phyloP scores from a whole-genome alignment of 2,888 invertebrate genomes.

The Phlogophora meticulosa region DNA sequence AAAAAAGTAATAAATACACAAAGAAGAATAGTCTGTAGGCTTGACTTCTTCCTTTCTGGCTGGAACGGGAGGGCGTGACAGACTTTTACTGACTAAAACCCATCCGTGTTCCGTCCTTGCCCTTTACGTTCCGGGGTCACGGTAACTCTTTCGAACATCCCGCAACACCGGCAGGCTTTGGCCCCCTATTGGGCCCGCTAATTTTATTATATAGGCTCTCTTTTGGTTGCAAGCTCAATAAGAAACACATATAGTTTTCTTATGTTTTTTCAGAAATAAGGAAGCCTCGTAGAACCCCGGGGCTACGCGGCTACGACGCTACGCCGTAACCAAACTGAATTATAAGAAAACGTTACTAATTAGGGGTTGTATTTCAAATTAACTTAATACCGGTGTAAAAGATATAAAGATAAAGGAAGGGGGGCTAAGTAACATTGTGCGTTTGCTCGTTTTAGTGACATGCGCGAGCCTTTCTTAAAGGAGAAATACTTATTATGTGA shows the following conservation, averaged over 20 bases:
- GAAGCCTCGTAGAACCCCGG: conserved; percentile 21
- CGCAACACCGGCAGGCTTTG: no score
- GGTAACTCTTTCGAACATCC: no score
- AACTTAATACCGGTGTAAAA: not conserved
- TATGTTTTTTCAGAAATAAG: not conserved
- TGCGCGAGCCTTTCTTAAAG: not conserved
- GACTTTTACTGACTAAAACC: no score
- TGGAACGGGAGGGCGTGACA: no score
- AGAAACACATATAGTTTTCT: not conserved
- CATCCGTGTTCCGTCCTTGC: no score
- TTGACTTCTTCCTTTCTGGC: no score
- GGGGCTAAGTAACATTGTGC: not conserved
- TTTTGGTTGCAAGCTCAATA: no score
- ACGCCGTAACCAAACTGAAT: conserved; percentile 26
- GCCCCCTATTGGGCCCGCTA: no score
- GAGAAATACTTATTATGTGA: not conserved
- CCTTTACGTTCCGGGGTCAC: no score
- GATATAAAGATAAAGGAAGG: not conserved
- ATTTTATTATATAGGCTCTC: no score
- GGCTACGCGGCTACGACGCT: conserved; percentile 43
- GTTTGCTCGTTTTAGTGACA: not conserved
- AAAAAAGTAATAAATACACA: not conserved
- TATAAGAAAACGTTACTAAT: not conserved
- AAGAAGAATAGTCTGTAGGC: not conserved
- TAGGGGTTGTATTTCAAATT: not conserved